Conservation (phyloP, 2,888 invertebrate species). For the Ommatoiulus sabulosus region DNA sequence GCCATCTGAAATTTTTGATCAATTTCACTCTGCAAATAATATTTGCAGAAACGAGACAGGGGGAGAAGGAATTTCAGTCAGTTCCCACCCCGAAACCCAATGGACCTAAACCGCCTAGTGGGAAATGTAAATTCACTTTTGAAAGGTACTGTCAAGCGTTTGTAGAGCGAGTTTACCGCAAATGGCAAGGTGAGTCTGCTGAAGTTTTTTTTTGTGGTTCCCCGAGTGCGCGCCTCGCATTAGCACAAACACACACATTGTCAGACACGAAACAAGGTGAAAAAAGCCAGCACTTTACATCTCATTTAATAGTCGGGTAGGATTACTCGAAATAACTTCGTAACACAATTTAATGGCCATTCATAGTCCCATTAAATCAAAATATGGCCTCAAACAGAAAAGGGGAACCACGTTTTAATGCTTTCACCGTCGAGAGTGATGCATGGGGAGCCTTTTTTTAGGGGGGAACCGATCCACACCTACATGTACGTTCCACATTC, state of each 20-base stretch:
- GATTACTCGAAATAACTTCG: conserved; percentile 12
- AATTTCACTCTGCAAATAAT: no score
- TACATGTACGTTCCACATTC: neutral
- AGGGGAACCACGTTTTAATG: neutral
- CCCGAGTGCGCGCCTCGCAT: neutral
- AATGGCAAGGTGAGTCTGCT: neutral
- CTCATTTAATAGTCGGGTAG: conserved; percentile 36
- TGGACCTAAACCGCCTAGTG: neutral
- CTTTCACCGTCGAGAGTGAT: neutral
- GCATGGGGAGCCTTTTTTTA: neutral
- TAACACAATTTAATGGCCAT: conserved; percentile 40
- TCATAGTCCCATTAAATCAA: conserved; percentile 39
- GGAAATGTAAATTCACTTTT: conserved; percentile 5
- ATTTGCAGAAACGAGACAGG: no score
- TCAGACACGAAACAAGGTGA: conserved; percentile 4
- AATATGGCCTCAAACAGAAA: conserved; percentile 35
- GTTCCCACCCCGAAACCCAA: no score
- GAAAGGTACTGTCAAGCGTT: neutral
- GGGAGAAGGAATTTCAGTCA: no score
- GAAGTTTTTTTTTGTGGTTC: neutral
- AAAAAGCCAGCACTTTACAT: conserved; percentile 36
- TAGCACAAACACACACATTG: neutral
- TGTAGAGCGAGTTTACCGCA: neutral
- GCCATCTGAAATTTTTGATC: no score
- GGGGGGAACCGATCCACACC: neutral